Conservation (phyloP, 2,113 vertebrate genomes). For the Brienomyrus longianalis region DNA sequence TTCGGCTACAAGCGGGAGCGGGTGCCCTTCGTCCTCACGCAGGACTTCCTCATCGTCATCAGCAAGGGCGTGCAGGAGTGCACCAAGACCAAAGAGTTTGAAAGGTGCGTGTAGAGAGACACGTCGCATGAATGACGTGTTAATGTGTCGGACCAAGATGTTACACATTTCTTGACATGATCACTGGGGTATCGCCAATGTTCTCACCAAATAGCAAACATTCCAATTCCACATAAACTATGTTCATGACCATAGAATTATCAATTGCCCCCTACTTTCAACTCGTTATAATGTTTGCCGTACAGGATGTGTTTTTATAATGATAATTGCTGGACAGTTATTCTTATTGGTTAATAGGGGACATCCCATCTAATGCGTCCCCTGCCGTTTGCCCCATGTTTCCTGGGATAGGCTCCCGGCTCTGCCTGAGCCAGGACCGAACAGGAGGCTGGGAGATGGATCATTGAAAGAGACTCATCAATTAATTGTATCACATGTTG, state of each 20-base stretch:
- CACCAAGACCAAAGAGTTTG: conserved; percentile 68
- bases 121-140: not conserved
- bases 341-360: not conserved
- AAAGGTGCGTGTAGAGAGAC: conserved; percentile 43
- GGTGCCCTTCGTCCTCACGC: conserved; percentile 65
- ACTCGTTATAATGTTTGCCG: not conserved
- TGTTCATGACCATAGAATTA: not conserved
- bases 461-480: not conserved
- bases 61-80: conserved; percentile 66
- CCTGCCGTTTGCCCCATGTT: too few species aligned
- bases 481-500: not conserved
- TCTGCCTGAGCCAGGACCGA: not conserved
- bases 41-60: conserved; percentile 72
- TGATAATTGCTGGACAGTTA: not conserved
- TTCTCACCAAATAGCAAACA: not conserved
- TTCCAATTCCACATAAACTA: not conserved
- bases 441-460: not conserved
- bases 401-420: not conserved
- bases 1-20: conserved; percentile 69
- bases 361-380: not conserved
- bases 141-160: not conserved
- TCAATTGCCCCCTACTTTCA: not conserved
- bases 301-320: not conserved
- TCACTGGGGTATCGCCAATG: not conserved
- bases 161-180: not conserved